A percentile compares a stretch with the other conserved stretches of the same genome.
Conservation (phyloP, 2,888 invertebrate species). For the Volucella inflata region DNA sequence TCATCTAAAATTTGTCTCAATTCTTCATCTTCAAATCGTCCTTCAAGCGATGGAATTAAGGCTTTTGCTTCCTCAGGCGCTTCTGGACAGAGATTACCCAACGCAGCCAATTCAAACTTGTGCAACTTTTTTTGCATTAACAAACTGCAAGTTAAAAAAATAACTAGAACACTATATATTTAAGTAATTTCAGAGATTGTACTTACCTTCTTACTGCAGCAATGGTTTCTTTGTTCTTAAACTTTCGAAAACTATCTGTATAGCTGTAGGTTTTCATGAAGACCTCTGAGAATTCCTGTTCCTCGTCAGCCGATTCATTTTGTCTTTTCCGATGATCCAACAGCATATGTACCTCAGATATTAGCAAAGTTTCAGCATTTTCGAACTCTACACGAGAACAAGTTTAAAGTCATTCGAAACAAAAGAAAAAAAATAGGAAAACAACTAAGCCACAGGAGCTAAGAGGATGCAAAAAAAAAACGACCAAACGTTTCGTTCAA, state of each 20-base stretch:
- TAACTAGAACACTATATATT: background rate
- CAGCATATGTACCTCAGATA: conserved; percentile 98
- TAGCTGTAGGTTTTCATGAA: conserved; percentile 99
- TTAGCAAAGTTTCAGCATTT: conserved; percentile 97
- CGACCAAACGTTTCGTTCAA: conserved; percentile 76
- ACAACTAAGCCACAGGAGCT: background rate
- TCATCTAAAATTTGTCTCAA: conserved; percentile 98
- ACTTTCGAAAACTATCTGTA: conserved; percentile 97
- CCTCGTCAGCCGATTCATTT: conserved; percentile 99
- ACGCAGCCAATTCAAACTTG: conserved; percentile 98
- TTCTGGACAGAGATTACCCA: conserved; percentile 99
- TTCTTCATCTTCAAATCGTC: conserved; percentile 99
- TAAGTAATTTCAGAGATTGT: background rate
- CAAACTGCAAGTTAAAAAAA: conserved; percentile 86
- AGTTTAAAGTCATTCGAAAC: background rate
- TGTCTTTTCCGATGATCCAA: conserved; percentile 98
- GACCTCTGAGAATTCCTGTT: conserved; percentile 98
- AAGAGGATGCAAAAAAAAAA: conserved; percentile 12
- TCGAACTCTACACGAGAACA: conserved; percentile 91
- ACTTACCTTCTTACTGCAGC: conserved; percentile 95
- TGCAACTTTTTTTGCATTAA: conserved; percentile 97
- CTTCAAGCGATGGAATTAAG: conserved; percentile 97
- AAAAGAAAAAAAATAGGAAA: conserved; percentile 24
- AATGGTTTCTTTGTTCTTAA: conserved; percentile 99
- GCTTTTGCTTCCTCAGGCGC: conserved; percentile 99